Percentiles rank a stretch among this genome's conserved stretches.
Evolutionary conservation across 1,140 invertebrate species (phyloP).

Genomic region (Conopomorpha cramerella): DNA sequence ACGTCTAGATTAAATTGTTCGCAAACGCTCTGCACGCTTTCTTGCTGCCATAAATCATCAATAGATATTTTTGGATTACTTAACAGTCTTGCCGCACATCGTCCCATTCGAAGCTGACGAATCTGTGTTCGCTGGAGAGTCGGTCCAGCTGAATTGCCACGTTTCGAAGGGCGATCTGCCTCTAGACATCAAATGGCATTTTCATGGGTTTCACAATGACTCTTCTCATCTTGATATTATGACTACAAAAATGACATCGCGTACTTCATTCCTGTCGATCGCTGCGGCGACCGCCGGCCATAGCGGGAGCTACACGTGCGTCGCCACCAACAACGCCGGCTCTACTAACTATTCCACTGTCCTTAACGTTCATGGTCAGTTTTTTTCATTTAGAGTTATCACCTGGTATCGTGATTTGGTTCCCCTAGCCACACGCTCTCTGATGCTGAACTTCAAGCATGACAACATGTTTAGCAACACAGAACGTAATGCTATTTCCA

Average conservation of each 20-base stretch:
- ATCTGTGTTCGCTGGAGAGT: conserved; percentile 79
- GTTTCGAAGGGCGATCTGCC: conserved; percentile 79
- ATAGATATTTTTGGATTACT: conserved; percentile 53
- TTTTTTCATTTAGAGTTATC: too few relatives aligned
- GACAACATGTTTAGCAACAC: too few relatives aligned
- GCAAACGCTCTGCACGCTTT: conserved; percentile 42
- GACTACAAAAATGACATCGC: conserved; percentile 75
- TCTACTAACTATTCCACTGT: conserved; percentile 70
- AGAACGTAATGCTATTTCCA: too few relatives aligned
- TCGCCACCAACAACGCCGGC: conserved; percentile 75
- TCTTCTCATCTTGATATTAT: conserved; percentile 70
- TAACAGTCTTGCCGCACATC: conserved; percentile 78
- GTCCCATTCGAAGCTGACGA: conserved; percentile 77
- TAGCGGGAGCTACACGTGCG: conserved; percentile 81
- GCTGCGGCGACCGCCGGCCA: conserved; percentile 77
- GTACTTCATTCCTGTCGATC: conserved; percentile 77
- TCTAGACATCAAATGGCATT: conserved; percentile 76
- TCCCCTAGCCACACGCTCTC: too few relatives aligned
- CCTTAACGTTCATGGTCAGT: conserved; percentile 75
- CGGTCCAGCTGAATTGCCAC: conserved; percentile 75
- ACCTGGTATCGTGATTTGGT: too few relatives aligned
- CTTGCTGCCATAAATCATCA: conserved; percentile 45
- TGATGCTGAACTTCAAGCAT: too few relatives aligned
- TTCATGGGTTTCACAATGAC: conserved; percentile 69
- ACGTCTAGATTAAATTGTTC: too few relatives aligned